These are phyloP conservation scores for Tholera decimalis DNA, from an alignment of 2,888 invertebrate genomes.

Conservation along the genomic window DNA sequence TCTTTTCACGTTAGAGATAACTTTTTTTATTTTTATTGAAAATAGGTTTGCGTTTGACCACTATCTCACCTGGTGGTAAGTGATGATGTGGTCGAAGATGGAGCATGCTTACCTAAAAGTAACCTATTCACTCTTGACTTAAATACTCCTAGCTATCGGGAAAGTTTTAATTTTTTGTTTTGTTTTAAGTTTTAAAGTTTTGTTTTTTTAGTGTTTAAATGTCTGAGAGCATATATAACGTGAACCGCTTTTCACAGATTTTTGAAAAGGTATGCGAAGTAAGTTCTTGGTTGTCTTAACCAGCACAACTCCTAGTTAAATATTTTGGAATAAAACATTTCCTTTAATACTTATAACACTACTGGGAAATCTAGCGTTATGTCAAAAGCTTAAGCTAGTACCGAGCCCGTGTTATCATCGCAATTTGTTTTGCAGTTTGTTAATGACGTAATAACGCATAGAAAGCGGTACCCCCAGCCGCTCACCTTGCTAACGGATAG, in stretches of 20 bases:
- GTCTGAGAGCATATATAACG: conserved; percentile 17
- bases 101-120: too few relatives aligned
- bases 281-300: background rate
- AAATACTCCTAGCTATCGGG: too few relatives aligned
- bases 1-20: background rate
- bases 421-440: conserved; percentile 43
- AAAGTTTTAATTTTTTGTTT: too few relatives aligned
- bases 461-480: background rate
- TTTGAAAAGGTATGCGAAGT: background rate
- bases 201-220: too few relatives aligned
- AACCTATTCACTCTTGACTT: too few relatives aligned
- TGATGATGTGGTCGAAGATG: too few relatives aligned
- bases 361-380: conserved; percentile 37
- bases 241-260: conserved; percentile 11
- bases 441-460: conserved; percentile 37
- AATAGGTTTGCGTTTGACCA: too few relatives aligned
- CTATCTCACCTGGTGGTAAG: too few relatives aligned
- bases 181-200: too few relatives aligned
- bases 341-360: conserved; percentile 19
- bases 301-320: background rate
- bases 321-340: conserved; percentile 27
- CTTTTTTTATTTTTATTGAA: too few relatives aligned
- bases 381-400: conserved; percentile 23
- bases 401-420: conserved; percentile 6
- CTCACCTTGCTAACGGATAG: conserved; percentile 5